phyloP scores from a whole-genome alignment of 2,797 vertebrate genomes.

The Acridotheres tristis region DNA sequence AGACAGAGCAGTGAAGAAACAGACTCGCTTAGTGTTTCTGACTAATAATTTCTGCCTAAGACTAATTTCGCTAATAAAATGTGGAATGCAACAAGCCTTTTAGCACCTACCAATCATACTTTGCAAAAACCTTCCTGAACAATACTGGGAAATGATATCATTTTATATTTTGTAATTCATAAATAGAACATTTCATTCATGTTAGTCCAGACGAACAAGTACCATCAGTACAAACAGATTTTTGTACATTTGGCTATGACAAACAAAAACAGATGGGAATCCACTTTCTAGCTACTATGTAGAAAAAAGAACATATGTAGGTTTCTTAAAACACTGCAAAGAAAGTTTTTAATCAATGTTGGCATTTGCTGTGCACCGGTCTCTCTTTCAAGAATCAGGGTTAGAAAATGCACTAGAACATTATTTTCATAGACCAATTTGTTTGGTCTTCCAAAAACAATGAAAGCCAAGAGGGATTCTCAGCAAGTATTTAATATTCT shows the following conservation, averaged over 20 bases:
- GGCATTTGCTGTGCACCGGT: background rate
- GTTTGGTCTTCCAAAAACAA: background rate
- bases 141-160: background rate
- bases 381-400: background rate
- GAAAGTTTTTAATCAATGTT: conserved; percentile 29
- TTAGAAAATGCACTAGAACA: background rate
- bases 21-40: background rate
- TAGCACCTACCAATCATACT: background rate
- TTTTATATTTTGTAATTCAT: background rate
- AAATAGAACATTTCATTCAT: background rate
- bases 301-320: conserved; percentile 19
- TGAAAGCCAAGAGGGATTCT: background rate
- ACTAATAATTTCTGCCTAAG: background rate
- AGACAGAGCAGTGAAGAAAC: conserved; percentile 3
- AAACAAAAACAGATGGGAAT: conserved; percentile 49
- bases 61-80: background rate
- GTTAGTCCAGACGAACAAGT: background rate
- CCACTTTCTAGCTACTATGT: background rate
- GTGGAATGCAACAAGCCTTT: background rate
- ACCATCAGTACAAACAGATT: conserved; percentile 30
- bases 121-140: background rate
- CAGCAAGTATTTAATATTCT: background rate
- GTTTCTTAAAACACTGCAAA: conserved; percentile 26
- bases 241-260: conserved; percentile 28
- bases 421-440: conserved; percentile 5